Percentiles rank a stretch among this genome's conserved stretches.
Evolutionary conservation across 2,888 invertebrate genomes (phyloP).

Genomic region (Epinotia brunnichana): DNA sequence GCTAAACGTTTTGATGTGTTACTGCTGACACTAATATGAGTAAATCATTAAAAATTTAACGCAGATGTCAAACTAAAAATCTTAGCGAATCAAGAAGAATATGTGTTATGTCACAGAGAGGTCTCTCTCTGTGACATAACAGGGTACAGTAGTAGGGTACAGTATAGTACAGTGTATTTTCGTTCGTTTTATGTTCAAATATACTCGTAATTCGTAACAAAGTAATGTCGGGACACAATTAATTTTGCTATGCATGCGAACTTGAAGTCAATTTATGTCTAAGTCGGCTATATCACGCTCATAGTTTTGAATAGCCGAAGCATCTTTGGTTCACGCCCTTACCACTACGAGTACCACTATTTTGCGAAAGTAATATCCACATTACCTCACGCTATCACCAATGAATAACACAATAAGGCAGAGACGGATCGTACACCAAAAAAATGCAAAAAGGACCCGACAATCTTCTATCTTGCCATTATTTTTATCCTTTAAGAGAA

Average conservation of each 20-base stretch:
- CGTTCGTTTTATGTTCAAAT: no score
- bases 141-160: no score
- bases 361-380: slow-evolving; percentile 38
- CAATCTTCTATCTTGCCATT: slow-evolving; percentile 83
- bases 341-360: background rate
- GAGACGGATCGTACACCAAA: slow-evolving; percentile 72
- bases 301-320: background rate
- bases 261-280: background rate
- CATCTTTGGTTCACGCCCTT: no score
- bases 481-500: slow-evolving; percentile 82
- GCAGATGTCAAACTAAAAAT: background rate
- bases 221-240: background rate
- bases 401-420: slow-evolving; percentile 72
- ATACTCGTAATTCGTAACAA: background rate
- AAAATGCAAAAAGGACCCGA: slow-evolving; percentile 48
- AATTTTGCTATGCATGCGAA: background rate
- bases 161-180: no score
- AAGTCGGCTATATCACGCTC: background rate
- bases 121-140: no score
- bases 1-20: no score
- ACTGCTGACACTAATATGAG: background rate
- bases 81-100: background rate
- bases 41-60: background rate
- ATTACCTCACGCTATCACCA: slow-evolving; percentile 50
- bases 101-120: background rate